phyloP scores from a whole-genome alignment of 2,797 vertebrate species.

The Hydrophis major region DNA sequence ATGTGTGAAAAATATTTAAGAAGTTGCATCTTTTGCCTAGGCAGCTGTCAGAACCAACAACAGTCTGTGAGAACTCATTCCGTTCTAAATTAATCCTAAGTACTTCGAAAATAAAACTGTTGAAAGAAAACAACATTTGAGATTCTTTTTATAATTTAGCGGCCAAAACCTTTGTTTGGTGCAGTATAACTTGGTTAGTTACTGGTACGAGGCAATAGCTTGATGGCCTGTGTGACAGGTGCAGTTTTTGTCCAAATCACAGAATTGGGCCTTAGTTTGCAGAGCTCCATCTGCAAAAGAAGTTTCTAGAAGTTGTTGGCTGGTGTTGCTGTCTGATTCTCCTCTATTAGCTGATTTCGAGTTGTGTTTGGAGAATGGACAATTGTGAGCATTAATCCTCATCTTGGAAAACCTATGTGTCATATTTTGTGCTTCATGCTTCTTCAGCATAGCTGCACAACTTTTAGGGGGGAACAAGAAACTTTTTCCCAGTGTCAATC shows the following conservation, averaged over 20 bases:
- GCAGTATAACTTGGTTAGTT: not conserved
- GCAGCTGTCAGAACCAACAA: slow-evolving; percentile 26
- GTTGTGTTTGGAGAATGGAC: not conserved
- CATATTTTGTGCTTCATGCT: not conserved
- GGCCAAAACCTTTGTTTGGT: not conserved
- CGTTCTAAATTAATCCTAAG: slow-evolving; percentile 17
- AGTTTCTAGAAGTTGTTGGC: not conserved
- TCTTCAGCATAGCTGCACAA: not conserved
- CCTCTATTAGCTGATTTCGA: not conserved
- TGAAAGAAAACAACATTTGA: slow-evolving; percentile 16
- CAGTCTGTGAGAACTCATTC: slow-evolving; percentile 26
- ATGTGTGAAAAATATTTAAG: slow-evolving; percentile 28
- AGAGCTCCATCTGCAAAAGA: not conserved
- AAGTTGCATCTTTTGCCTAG: slow-evolving; percentile 5
- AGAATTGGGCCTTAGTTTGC: not conserved
- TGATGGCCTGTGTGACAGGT: not conserved
- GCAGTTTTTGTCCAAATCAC: not conserved
- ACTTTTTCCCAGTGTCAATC: no score
- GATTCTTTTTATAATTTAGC: not conserved
- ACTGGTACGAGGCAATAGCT: not conserved
- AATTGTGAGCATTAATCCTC: not conserved
- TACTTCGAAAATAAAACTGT: slow-evolving; percentile 8
- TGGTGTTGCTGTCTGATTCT: not conserved
- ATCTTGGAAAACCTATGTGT: not conserved
- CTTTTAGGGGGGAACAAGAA: no score